These are phyloP conservation scores for Danio choprae DNA, from an alignment of 2,797 vertebrate genomes.

Conservation along the genomic window DNA sequence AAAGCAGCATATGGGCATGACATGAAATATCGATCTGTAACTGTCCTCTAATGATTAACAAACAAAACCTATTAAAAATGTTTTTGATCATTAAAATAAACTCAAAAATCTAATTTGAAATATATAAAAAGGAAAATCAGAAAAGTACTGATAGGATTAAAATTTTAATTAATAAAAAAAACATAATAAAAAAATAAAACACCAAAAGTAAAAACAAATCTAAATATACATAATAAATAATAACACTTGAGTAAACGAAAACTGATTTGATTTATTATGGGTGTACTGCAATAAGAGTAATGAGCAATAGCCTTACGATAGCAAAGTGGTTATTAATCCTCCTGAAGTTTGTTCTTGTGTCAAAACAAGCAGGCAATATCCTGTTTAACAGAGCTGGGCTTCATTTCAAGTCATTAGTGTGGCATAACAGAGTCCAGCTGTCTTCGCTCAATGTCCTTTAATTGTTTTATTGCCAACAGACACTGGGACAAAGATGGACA, in stretches of 20 bases:
- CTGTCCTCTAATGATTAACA: too few species aligned
- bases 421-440: conserved; percentile 13
- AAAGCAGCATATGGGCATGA: neutral
- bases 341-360: neutral
- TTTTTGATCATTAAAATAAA: neutral
- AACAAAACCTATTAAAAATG: neutral
- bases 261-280: neutral
- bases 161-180: neutral
- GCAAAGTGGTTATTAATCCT: conserved; percentile 8
- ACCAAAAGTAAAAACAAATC: neutral
- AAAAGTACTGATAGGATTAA: neutral
- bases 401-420: conserved; percentile 36
- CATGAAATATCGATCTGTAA: neutral
- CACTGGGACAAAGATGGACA: conserved; percentile 1
- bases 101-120: too few species aligned
- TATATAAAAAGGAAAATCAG: neutral
- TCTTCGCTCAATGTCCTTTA: conserved; percentile 20
- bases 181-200: neutral
- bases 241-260: neutral
- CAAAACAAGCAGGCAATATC: conserved; percentile 13
- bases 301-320: neutral
- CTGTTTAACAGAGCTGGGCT: conserved; percentile 27
- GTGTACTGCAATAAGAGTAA: neutral
- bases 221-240: neutral
- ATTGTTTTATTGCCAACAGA: conserved; percentile 25